These are phyloP conservation scores for Scolopax mira DNA, from an alignment of 2,113 vertebrate genomes.

Conservation along the genomic window DNA sequence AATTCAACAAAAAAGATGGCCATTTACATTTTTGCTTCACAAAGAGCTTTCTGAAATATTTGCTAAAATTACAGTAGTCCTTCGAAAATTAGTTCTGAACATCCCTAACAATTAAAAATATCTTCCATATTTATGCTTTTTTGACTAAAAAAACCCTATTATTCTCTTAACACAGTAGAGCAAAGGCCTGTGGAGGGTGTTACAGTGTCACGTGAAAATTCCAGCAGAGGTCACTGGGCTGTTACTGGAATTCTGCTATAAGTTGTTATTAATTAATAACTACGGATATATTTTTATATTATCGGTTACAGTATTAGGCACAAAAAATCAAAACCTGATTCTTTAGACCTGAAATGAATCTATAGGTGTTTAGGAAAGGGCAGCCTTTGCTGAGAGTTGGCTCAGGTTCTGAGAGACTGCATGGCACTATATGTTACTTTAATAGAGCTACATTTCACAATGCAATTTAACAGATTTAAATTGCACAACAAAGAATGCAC, in stretches of 20 bases:
- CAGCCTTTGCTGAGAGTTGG: neutral
- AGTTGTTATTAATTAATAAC: neutral
- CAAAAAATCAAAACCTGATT: neutral
- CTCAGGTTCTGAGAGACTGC: neutral
- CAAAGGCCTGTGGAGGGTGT: neutral
- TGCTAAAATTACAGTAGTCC: neutral
- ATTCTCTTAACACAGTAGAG: neutral
- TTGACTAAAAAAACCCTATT: neutral
- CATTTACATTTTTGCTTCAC: neutral
- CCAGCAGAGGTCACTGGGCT: neutral
- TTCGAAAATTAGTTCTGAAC: neutral
- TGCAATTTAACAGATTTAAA: conserved; percentile 58
- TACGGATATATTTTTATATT: neutral
- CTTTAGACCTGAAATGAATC: neutral
- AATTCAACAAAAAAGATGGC: neutral
- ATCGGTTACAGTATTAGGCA: neutral
- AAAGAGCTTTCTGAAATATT: neutral
- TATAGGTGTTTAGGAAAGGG: neutral
- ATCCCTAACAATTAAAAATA: neutral
- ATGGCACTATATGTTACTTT: conserved; percentile 15
- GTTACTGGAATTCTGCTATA: neutral
- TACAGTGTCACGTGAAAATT: neutral
- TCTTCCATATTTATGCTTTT: neutral
- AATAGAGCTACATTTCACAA: conserved; percentile 38
- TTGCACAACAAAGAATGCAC: conserved; percentile 37